Evolutionary conservation across 2,888 invertebrate species (phyloP).

Genomic region (Netelia melanura): DNA sequence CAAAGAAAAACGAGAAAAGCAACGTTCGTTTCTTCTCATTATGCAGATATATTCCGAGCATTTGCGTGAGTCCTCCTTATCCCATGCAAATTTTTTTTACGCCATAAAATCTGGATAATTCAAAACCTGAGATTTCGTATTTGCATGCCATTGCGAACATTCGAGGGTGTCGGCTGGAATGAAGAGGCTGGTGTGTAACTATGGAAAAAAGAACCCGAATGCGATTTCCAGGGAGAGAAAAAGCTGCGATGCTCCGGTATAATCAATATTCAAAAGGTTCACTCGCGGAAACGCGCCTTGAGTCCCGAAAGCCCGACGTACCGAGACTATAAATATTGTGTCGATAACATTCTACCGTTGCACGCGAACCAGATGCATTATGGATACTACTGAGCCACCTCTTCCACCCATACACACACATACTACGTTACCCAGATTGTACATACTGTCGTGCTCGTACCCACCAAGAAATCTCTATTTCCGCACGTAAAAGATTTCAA

Average conservation of each 20-base stretch:
- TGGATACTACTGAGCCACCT: conserved; percentile 41
- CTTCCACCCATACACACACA: conserved; percentile 4
- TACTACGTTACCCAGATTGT: conserved; percentile 3
- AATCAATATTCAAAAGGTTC: conserved; percentile 60
- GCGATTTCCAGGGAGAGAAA: conserved; percentile 2
- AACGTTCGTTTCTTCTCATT: background rate
- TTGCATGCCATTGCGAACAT: conserved; percentile 23
- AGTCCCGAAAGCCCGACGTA: conserved; percentile 36
- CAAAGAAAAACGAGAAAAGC: background rate
- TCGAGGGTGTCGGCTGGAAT: background rate
- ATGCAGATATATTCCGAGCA: background rate
- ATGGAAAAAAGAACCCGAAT: background rate
- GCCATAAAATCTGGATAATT: conserved; percentile 21
- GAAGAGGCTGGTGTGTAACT: background rate
- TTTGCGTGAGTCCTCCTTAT: background rate
- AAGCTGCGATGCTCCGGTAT: conserved; percentile 6
- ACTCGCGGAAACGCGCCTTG: conserved; percentile 19
- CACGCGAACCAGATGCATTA: conserved; percentile 38
- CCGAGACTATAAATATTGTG: conserved; percentile 45
- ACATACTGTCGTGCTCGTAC: background rate
- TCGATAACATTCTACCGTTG: conserved; percentile 51
- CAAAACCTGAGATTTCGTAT: conserved; percentile 17
- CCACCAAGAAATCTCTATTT: conserved; percentile 36
- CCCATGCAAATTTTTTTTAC: background rate
- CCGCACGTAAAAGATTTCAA: conserved; percentile 45